Percentiles rank a stretch among this genome's conserved stretches.
phyloP scores from a whole-genome alignment of 2,113 vertebrate genomes.

The Entelurus aequoreus region DNA sequence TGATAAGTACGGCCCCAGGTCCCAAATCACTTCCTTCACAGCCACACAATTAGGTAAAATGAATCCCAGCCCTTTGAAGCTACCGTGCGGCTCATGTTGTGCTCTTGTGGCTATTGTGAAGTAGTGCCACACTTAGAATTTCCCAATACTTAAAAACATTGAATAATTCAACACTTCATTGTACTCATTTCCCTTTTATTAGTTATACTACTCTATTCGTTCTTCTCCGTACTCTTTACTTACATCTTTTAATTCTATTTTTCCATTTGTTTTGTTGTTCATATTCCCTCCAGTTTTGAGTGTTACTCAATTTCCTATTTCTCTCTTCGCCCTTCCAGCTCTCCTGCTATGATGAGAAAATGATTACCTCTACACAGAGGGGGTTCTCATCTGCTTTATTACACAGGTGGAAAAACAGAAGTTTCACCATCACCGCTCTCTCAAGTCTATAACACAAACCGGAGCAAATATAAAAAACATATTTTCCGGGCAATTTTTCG shows the following conservation, averaged over 20 bases:
- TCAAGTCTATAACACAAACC: conserved; percentile 20
- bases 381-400: conserved; percentile 58
- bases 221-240: background rate
- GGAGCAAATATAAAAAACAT: conserved; percentile 42
- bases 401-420: conserved; percentile 34
- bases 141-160: background rate
- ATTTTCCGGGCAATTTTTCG: conserved; percentile 19
- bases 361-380: conserved; percentile 45
- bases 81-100: background rate
- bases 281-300: conserved; percentile 34
- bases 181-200: background rate
- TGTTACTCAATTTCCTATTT: conserved; percentile 47
- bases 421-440: conserved; percentile 44
- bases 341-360: conserved; percentile 46
- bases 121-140: background rate
- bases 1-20: too few species aligned
- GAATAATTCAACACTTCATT: conserved; percentile 1
- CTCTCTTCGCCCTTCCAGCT: conserved; percentile 28
- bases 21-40: background rate
- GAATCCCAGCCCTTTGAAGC: background rate
- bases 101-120: too few species aligned
- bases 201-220: background rate
- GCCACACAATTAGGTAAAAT: background rate
- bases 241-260: conserved; percentile 14
- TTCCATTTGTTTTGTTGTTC: conserved; percentile 25